Evolutionary conservation across 2,797 vertebrate species (phyloP), one percentile per base, ranked within the genome.

Genomic region (Cheirogaleus major): DNA sequence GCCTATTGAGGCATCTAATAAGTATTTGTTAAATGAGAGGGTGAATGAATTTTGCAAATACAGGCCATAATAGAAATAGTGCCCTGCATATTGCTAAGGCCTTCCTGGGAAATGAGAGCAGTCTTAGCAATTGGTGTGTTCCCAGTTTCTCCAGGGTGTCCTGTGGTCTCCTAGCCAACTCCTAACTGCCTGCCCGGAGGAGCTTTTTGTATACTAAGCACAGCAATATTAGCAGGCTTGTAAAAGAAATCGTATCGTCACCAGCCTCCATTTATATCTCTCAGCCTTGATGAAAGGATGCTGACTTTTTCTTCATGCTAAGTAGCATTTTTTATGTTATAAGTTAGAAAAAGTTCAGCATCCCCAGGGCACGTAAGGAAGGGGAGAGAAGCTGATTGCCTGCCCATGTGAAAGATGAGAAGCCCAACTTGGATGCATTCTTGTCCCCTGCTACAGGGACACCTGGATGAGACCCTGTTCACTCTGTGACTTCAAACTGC

Each of bases 401-500:
- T 87, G 93, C 43, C 35, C 50, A 0, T 12, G 8, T 30, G 92
- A 91, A 84, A 91, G 89, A 27, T 27, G 70, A 92, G 89, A 96
- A 93, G 63, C 38, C 41, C 35, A 14, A 2, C 14, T 23, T 15
- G 5, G 43, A n/a, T 61, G 90, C 50, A 18, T 69, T 80, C 84
- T 65, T 52, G n/a, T 89, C 45, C 43, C 45, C 4, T 9, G 72
- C 52, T 70, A 3, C 0, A 8, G 84, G 59, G 79, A 83, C 79
- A 86, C 94, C 94, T 93, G 90, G 70, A 50, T 76, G 50, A 92
- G 78, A n/a, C 57, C 32, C 10, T 5, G 13, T 10, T 96, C 97
- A 96, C 78, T 80, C 73, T 38, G 91, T 5, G 91, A 92, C 89
- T 95, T 96, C 93, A 76, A 20, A 23, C 25, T 82, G 32, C 93